Evolutionary conservation across 2,113 vertebrate genomes (phyloP).

Genomic region (Paradoxurus hermaphroditus): DNA sequence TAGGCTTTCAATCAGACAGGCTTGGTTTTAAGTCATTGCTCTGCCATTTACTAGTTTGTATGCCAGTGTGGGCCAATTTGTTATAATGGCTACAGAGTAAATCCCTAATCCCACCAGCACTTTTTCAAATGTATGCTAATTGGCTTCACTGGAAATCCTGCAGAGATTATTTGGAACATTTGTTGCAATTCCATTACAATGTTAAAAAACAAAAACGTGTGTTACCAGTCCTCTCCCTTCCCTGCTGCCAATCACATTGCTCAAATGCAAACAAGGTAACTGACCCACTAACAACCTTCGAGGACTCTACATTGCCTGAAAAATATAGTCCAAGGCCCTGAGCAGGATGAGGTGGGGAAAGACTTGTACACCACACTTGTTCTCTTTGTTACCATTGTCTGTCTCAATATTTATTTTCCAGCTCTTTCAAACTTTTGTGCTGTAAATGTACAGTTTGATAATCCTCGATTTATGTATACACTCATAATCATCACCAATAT

Average conservation of each 20-base stretch:
- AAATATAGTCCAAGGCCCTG: not conserved
- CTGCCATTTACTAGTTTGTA: not conserved
- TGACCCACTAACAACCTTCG: not conserved
- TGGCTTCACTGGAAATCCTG: conserved; percentile 16
- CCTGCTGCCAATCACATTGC: not conserved
- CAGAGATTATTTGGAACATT: not conserved
- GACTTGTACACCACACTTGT: rapidly evolving
- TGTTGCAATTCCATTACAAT: not conserved
- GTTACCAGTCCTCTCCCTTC: not conserved
- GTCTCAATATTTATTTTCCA: not conserved
- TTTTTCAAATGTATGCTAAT: not conserved
- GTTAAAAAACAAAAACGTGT: not conserved
- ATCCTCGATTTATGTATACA: not conserved
- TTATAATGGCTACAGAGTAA: not conserved
- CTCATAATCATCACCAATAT: not conserved
- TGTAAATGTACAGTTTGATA: not conserved
- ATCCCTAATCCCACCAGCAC: not conserved
- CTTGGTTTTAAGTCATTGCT: not conserved
- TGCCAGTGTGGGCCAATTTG: not conserved
- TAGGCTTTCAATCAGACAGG: not conserved
- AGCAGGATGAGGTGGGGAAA: not conserved
- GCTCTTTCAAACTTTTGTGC: not conserved
- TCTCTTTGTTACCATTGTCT: not conserved
- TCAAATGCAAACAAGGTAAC: not conserved
- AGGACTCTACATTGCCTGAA: not conserved